Evolutionary conservation across 35 echinoderm and acorn worm genomes (phyloP), one percentile per base, ranked within the genome.

Genomic region (Apostichopus californicus): DNA sequence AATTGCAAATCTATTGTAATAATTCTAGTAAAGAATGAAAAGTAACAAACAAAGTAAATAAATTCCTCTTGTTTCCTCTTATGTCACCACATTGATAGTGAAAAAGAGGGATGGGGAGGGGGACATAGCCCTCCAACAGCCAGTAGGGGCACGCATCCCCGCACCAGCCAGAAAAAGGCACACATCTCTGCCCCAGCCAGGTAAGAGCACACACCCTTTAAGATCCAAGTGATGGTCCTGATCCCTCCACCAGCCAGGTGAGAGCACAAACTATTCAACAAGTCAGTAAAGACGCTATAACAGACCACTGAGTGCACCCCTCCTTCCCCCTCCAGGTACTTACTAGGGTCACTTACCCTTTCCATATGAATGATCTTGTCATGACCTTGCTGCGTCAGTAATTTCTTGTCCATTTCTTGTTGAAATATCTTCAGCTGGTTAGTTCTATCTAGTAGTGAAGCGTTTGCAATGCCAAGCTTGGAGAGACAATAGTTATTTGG

Each of bases 341-440:
- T 46, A 46, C 34, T 46, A 46, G 15, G 63, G 26, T 28, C 8
- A 91, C 60, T 92, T 81, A 98, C 97, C 93, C 83, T 98, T 78
- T 98, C 97, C 75, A 86, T 94, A 65, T 96, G 94, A 57, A 96
- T 89, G 56, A 96, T 70, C 63, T 88, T 77, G 63, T 96, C 93
- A 77, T 94, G 81, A 57, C 93, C 94, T n/a, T 96, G 87, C 61
- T 96, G 83, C 6, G 57, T 90, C 4, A 91, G 77, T 34, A 70
- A 59, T 24, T 93, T 84, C 59, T 88, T 92, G 87, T 98, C 97
- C 73, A 96, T 91, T 65, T 98, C 97, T 79, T 92, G 66, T 70
- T 98, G 95, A 18, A 94, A 71, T 17, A 93, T 71, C 10, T 91
- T 23, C 23, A 98, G 87, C 56, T 96, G 94, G 65, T 94, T 96